Evolutionary conservation across 2,113 vertebrate species (phyloP), one percentile per base, ranked within the genome.

Genomic region (Cichladusa arquata): DNA sequence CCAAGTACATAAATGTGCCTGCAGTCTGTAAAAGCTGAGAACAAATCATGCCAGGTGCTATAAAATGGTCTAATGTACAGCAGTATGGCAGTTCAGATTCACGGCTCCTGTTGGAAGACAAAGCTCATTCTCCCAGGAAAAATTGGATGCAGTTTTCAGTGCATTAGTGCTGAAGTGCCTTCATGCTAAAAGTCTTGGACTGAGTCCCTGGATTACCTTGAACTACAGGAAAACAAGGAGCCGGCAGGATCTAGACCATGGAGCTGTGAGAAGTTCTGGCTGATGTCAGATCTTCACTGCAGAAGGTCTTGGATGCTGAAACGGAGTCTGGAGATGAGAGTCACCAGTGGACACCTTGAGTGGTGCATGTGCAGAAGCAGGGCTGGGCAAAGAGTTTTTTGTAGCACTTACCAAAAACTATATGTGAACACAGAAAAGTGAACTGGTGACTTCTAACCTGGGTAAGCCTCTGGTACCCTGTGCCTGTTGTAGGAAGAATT

Each of bases 1-100:
- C 2, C 11, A 86, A 69, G 42, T 92, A 79, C 48, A 71, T 89
- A 77, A 81, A 80, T 4, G 9, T 80, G 81, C n/a, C 90, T 45
- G 5, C 82, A 44, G 20, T 58, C 60, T 40, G n/a, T 93, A 92
- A 97, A 89, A 95, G 65, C 82, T 18, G 40, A 83, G 78, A 94
- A 82, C 8, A 81, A 44, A 17, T 81, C 61, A 36, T 65, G 20
- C 80, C 23, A 42, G 86, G n/a, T 58, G 65, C 81, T 90, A 17
- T 79, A 78, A 90, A 97, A 60, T 58, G 23, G 54, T 91, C 66
- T 94, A 36, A 92, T 77, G 93, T 92, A 78, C 79, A 78, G 81
- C 57, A 56, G 36, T 60, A 9, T 93, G 79, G 66, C 77, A 81
- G 71, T 53, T 79, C 9, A 25, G 81, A 40, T 53, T 24, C 74